Evolutionary conservation across 2,888 invertebrate species (phyloP), one percentile per base, ranked within the genome.

Genomic region (Sipha maydis): DNA sequence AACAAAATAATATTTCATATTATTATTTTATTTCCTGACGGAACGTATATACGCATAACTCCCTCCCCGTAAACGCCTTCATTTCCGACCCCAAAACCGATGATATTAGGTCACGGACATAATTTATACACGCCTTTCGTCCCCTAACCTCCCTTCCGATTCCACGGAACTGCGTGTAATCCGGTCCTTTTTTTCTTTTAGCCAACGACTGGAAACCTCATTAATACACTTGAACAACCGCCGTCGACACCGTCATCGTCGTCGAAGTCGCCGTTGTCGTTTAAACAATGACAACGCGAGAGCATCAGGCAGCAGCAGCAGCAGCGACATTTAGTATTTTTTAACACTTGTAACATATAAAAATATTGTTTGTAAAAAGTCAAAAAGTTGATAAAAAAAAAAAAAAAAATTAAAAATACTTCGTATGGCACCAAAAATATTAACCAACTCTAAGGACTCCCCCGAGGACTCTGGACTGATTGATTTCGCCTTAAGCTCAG

Each of bases 181-280:
- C 54, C 48, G 21, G 76, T 69, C 25, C 78, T 56, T 48, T 85
- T 85, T 78, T 73, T 25, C 21, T 25, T 25, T 7, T 93, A 95
- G 96, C 96, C 91, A 96, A 96, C 93, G 96, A 95, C 93, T 96
- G 96, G 96, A 96, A 96, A 93, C 96, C 96, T 92, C 96, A 96
- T 93, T 95, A 90, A 90, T 79, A 19, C 25, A 76, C 25, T 0
- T 31, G 1, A n/a, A 76, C 19, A 38, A 73, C 19, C 78, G 7
- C 8, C 67, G n/a, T n/a, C 79, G n/a, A 25, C 80, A 38, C 9
- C 38, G 21, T 14, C 31, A n/a, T 25, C 38, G 8, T 28, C 41
- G 31, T 82, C 41, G n/a, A 25, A 5, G 19, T 5, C 21, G 31
- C 38, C 17, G 31, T 76, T 9, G 28, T 25, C 56, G 38, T 34